Base-by-base conservation (phyloP, 2,888 invertebrate species). In the Trissoscelio sp. region DNA sequence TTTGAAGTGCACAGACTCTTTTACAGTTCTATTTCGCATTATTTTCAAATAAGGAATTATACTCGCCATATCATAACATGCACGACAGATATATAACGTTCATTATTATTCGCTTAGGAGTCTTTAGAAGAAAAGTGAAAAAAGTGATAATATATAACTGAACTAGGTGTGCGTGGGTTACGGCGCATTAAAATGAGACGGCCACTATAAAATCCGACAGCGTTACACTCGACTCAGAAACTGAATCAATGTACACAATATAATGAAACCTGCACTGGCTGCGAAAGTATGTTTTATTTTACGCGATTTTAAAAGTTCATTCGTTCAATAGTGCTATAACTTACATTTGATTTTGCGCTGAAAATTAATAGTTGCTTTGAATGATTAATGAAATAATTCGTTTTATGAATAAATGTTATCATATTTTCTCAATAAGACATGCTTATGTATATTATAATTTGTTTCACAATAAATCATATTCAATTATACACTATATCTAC, bases 151-250 rank as follows among this genome's bases (percentile, higher is more conserved):
- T 62, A 39, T 60, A 64, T 46, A 46, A 11, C 37, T 48, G 18
- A 57, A 28, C 60, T 62, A 24, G 53, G 51, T 44, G 53, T 60
- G 55, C 69, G 77, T 69, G 62, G 77, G 62, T 60, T 77, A 69
- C 57, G 7, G 22, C 28, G 53, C 44, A 67, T 60, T 77, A 58
- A 66, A 75, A 14, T 51, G 22, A 66, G 51, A 66, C 66, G 42
- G 31, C 22, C 3, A 12, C 62, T 37, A 69, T 69, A 55, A 69
- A 77, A 69, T 69, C 31, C 37, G 12, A 60, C 34, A 77, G 53
- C 60, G 31, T 75, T 60, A 31, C 67, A 58, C 12, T 58, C 31
- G 12, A 11, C 12, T 22, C 57, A 18, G 34, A 48, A 66, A 55
- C 39, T 48, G 58, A 67, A 58, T 75, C 67, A 58, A 39, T 28